phyloP scores from a whole-genome alignment of 2,113 vertebrate species.

The Herpetotheres cachinnans region DNA sequence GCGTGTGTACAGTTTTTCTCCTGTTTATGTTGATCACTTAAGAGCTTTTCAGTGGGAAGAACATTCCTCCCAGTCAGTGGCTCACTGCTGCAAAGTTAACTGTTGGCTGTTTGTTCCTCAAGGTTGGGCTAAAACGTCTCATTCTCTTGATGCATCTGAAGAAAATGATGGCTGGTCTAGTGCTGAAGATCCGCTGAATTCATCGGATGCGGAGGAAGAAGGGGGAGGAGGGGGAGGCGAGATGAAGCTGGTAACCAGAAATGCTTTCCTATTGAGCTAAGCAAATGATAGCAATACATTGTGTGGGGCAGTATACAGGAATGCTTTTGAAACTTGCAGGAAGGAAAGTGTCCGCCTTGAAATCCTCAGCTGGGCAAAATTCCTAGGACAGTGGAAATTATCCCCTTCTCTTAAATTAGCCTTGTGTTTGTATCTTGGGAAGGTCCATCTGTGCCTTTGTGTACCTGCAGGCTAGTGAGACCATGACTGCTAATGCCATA shows the following conservation, averaged over 20 bases:
- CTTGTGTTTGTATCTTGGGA: background rate
- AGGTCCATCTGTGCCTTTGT: background rate
- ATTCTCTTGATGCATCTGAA: conserved; percentile 87
- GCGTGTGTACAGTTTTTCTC: background rate
- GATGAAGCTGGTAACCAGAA: conserved; percentile 84
- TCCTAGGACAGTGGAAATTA: background rate
- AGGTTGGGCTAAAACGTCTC: conserved; percentile 90
- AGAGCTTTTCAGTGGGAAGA: background rate
- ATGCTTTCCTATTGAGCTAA: background rate
- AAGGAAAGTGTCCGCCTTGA: background rate
- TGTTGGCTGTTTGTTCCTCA: background rate
- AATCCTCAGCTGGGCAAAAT: background rate
- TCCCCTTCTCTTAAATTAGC: background rate
- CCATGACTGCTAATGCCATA: fast-evolving
- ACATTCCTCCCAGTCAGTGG: background rate
- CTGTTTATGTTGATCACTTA: background rate
- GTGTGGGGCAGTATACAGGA: background rate
- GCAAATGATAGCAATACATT: background rate
- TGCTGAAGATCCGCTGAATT: conserved; percentile 89
- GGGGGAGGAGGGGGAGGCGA: conserved; percentile 38
- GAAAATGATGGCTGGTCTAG: conserved; percentile 93
- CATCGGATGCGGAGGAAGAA: conserved; percentile 91
- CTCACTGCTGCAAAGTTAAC: background rate
- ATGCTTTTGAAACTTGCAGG: background rate
- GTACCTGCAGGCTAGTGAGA: background rate